Evolutionary conservation across 2,888 invertebrate species (phyloP), one percentile per base, ranked within the genome.

Genomic region (Oscheius sp.): DNA sequence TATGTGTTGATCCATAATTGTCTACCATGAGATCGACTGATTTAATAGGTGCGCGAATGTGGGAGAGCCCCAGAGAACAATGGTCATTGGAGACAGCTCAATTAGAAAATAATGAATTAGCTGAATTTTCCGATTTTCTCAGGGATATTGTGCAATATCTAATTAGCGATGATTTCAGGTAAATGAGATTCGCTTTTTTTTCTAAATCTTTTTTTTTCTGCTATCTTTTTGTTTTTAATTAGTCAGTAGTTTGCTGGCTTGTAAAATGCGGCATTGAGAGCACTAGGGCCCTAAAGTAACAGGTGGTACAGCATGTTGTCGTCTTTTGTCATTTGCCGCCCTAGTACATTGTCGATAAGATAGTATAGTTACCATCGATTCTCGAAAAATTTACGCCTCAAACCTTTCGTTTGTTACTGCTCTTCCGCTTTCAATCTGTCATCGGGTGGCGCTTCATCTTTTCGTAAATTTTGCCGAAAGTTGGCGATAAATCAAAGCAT

Each of bases 1-100:
- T n/a, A n/a, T n/a, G n/a, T n/a, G n/a, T n/a, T n/a, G n/a, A n/a
- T n/a, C n/a, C n/a, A n/a, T n/a, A n/a, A n/a, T n/a, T n/a, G n/a
- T n/a, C n/a, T n/a, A n/a, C n/a, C n/a, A n/a, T n/a, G n/a, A n/a
- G n/a, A n/a, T n/a, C n/a, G n/a, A n/a, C n/a, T n/a, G 50, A 50
- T 9, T 26, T 41, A 20, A 41, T 6, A 4, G 47, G 50, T n/a
- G 33, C 56, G 56, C 56, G 56, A 56, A 56, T 56, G 38, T 56
- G 56, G 56, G 56, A 56, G 36, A 56, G 8, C 33, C 56, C 8
- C 26, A 33, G 30, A 20, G 12, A 22, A 36, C 8, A 20, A 14
- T 20, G 36, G 24, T 2, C 5, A 59, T 22, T 17, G 36, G 9
- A 12, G 30, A 17, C 30, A 22, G 32, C 22, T 44, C 17, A 33